A percentile compares a stretch with the other conserved stretches of the same genome.
These are phyloP conservation scores for Penaeus chinensis DNA, from an alignment of 1,140 invertebrate species.

Conservation along the genomic window DNA sequence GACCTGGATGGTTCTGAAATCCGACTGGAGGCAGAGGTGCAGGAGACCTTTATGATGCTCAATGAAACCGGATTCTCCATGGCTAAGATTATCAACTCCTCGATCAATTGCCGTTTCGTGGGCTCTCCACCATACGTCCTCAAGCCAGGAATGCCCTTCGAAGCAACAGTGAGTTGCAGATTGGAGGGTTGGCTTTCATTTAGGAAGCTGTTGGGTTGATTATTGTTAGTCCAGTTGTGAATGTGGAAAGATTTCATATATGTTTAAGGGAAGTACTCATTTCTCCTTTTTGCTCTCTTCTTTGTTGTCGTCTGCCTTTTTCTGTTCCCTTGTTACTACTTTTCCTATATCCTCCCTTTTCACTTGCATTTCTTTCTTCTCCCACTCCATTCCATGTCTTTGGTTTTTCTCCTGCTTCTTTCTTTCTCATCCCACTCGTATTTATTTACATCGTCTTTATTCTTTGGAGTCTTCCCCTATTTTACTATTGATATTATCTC, in stretches of 20 bases:
- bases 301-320: background rate
- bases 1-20: slow-evolving; percentile 58
- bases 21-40: slow-evolving; percentile 51
- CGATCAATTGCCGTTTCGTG: slow-evolving; percentile 71
- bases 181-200: too few species aligned
- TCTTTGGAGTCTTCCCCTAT: too few species aligned
- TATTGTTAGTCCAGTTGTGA: background rate
- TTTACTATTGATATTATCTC: too few species aligned
- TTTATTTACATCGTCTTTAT: too few species aligned
- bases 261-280: too few species aligned
- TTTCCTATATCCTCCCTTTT: too few species aligned
- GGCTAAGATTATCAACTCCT: slow-evolving; percentile 70
- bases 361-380: background rate
- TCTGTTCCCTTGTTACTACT: background rate
- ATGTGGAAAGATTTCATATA: background rate
- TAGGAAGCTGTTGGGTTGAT: background rate
- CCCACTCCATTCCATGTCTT: background rate
- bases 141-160: slow-evolving; percentile 73
- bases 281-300: background rate
- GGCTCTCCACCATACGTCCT: slow-evolving; percentile 72
- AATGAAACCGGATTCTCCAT: slow-evolving; percentile 69
- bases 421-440: background rate
- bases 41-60: slow-evolving; percentile 58
- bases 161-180: slow-evolving; percentile 69
- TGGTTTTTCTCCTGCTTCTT: background rate